Conservation (phyloP, 2,888 invertebrate genomes). For the Netelia fuscicornis region DNA sequence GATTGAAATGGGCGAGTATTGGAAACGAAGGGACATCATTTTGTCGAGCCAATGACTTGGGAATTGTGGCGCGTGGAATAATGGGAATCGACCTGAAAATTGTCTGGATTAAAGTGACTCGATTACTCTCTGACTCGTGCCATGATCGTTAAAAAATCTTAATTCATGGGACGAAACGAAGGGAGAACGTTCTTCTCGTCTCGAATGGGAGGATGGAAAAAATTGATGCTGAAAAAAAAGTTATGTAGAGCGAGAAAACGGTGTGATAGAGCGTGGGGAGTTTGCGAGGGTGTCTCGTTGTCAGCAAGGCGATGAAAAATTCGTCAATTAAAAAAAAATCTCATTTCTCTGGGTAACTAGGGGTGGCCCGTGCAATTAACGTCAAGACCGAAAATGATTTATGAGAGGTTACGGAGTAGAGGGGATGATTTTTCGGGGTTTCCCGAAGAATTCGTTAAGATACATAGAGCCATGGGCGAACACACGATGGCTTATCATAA, state of each 20-base stretch:
- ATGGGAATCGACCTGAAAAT: constrained; percentile 33
- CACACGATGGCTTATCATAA: constrained; percentile 81
- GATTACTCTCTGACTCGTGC: constrained; percentile 60
- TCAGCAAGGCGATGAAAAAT: constrained; percentile 81
- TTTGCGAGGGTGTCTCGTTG: constrained; percentile 73
- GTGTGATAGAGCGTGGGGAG: constrained; percentile 40
- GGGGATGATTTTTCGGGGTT: constrained; percentile 55
- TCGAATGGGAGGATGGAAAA: constrained; percentile 37
- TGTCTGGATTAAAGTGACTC: constrained; percentile 41
- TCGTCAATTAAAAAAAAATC: constrained; percentile 84
- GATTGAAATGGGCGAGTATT: too few species aligned
- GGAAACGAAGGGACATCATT: too few species aligned
- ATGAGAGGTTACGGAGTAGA: constrained; percentile 75
- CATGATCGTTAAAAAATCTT: constrained; percentile 66
- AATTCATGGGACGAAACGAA: constrained; percentile 65
- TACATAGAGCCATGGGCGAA: constrained; percentile 2
- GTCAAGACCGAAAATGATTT: constrained; percentile 83
- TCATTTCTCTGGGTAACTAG: constrained; percentile 83
- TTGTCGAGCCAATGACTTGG: too few species aligned
- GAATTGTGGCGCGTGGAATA: background rate
- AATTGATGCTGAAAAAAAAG: constrained; percentile 59
- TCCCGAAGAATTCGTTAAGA: constrained; percentile 38
- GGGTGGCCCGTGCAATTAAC: constrained; percentile 82
- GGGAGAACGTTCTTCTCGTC: background rate
- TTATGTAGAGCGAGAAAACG: constrained; percentile 30